A percentile compares a stretch with the other conserved stretches of the same genome.
phyloP scores from a whole-genome alignment of 1,140 invertebrate genomes.

The Temnothorax longispinosus region DNA sequence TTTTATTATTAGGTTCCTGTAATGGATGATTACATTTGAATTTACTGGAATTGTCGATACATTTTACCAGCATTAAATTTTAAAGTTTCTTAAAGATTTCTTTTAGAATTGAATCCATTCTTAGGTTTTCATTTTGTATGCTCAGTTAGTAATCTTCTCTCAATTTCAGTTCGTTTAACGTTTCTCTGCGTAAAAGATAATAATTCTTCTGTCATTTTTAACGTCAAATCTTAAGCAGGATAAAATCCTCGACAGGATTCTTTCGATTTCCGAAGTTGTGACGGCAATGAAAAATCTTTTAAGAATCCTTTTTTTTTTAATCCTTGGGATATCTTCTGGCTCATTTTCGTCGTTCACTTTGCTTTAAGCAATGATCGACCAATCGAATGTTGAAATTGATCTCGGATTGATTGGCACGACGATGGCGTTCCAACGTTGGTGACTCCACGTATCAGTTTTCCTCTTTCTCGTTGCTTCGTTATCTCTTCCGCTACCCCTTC shows the following conservation, averaged over 20 bases:
- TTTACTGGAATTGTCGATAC: neutral
- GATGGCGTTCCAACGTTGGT: constrained; percentile 19
- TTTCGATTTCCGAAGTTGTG: constrained; percentile 19
- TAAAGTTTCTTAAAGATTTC: neutral
- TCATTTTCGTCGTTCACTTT: constrained; percentile 24
- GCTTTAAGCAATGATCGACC: constrained; percentile 39
- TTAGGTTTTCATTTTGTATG: neutral
- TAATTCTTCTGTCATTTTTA: neutral
- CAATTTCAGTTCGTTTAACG: neutral
- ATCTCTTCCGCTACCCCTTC: constrained; percentile 41
- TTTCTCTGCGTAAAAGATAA: neutral
- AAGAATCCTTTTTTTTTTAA: constrained; percentile 11
- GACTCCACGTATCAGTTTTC: constrained; percentile 49
- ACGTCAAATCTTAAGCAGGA: neutral
- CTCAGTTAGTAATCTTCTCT: neutral
- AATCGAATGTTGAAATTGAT: constrained; percentile 52
- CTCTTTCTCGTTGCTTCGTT: constrained; percentile 46
- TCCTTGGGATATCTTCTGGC: constrained; percentile 5
- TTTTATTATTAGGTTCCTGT: neutral
- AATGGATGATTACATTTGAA: neutral
- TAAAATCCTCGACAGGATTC: constrained; percentile 44
- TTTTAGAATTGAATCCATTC: neutral
- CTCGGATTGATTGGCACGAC: constrained; percentile 33
- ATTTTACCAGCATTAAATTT: neutral
- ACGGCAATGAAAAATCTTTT: constrained; percentile 20